These are phyloP conservation scores for Monoplex corrugatus DNA, from an alignment of 2,888 invertebrate genomes.

Conservation along the genomic window DNA sequence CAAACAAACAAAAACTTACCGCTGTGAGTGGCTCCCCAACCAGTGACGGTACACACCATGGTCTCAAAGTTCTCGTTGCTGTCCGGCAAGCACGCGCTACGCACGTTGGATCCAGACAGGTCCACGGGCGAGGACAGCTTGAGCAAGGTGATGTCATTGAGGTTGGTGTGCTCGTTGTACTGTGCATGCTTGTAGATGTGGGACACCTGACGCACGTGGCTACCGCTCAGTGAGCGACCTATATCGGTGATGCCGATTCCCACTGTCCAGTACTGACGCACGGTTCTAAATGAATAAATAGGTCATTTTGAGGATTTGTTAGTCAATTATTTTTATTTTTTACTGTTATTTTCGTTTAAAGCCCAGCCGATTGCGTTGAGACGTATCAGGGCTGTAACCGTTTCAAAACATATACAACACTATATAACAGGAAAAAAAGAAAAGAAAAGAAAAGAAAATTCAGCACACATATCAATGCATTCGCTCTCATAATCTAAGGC, in stretches of 20 bases:
- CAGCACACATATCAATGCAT: no score
- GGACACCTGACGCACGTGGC: conserved; percentile 60
- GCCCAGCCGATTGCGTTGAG: no score
- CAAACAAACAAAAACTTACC: conserved; percentile 42
- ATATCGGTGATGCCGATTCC: conserved; percentile 64
- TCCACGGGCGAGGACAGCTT: conserved; percentile 64
- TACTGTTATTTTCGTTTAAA: no score
- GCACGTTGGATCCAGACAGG: conserved; percentile 48
- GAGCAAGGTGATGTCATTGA: conserved; percentile 69
- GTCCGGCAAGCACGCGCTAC: conserved; percentile 55
- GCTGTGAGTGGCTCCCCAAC: conserved; percentile 54
- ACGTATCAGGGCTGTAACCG: no score
- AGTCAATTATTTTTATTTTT: no score
- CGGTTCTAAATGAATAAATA: background rate
- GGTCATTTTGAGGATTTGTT: no score
- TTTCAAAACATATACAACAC: no score
- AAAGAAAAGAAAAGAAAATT: no score
- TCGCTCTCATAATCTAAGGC: no score
- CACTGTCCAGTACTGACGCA: conserved; percentile 62
- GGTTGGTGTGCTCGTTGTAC: conserved; percentile 59
- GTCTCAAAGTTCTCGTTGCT: conserved; percentile 47
- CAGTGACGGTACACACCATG: conserved; percentile 57
- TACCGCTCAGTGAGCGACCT: conserved; percentile 55
- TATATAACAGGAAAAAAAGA: no score
- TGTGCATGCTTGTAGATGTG: conserved; percentile 61